Evolutionary conservation across 2,797 vertebrate species (phyloP), one percentile per base, ranked within the genome.

Genomic region (Chaetophractus vellerosus): DNA sequence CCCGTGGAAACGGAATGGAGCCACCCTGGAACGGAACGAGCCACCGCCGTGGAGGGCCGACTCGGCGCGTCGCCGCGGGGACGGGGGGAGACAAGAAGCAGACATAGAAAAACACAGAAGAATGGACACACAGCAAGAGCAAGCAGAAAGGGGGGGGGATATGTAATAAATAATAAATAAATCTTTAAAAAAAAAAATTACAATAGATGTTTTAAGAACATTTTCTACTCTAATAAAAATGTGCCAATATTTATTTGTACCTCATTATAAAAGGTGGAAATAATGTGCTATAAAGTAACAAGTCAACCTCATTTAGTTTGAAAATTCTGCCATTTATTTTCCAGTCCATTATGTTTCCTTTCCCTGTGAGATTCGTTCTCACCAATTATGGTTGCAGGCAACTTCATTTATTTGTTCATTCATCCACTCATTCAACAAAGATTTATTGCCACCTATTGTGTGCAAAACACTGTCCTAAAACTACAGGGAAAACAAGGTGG

Each of bases 261-360:
- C 18, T 88, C 38, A 57, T 50, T 45, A 6, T 79, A 48, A 69
- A 68, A 38, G 24, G 83, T 80, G 8, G 38, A 87, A 78, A 79
- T 64, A 81, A 31, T 78, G 9, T 87, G 8, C 12, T 86, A 45
- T 61, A 63, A 75, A 8, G 26, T 61, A 52, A 57, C n/a, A 78
- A 71, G 45, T 68, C 24, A 68, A 74, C 45, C 79, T 80, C 2
- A 2, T 90, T 93, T 89, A 45, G 66, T 75, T 45, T 83, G 69
- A 64, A 94, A 91, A 68, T 26, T 81, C 61, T 88, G 63, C 36
- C 74, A 26, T 68, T 61, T 69, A 48, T 91, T 91, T 93, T 89
- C 41, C n/a, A 82, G 38, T n/a, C n/a, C 38, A 33, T 52, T 50
- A 8, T 64, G 7, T 31, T 71, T 85, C 68, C 61, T 82, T 90